Conservation (phyloP, 1,140 invertebrate genomes). For the Drosophila punjabiensis region DNA sequence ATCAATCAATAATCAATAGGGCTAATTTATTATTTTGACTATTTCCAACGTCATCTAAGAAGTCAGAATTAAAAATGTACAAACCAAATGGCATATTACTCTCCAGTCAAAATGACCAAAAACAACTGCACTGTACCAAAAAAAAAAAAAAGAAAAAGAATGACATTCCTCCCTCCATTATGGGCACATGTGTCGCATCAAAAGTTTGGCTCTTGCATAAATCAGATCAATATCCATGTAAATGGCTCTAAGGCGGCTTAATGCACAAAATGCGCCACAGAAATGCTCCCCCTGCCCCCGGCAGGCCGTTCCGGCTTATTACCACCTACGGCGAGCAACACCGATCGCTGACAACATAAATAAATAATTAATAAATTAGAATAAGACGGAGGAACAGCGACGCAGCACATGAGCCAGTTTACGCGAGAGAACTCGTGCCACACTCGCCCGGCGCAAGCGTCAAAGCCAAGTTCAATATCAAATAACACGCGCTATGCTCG, state of each 20-base stretch:
- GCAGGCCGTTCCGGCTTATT: slow-evolving; percentile 4
- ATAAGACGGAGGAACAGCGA: slow-evolving; percentile 56
- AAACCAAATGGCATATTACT: neutral
- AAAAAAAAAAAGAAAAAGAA: slow-evolving; percentile 26
- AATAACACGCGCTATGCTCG: no score
- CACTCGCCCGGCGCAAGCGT: no score
- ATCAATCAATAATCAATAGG: no score
- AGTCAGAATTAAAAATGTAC: neutral
- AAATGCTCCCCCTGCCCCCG: neutral
- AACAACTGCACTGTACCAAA: neutral
- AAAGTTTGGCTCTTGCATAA: slow-evolving; percentile 51
- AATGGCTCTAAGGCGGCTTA: slow-evolving; percentile 70
- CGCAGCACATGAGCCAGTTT: no score
- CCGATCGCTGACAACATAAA: slow-evolving; percentile 73
- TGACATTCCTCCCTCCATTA: slow-evolving; percentile 26
- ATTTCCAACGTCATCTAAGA: neutral
- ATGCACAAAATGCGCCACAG: slow-evolving; percentile 65
- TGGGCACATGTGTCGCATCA: slow-evolving; percentile 51
- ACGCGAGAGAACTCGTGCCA: no score
- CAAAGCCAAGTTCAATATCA: no score
- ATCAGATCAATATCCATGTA: slow-evolving; percentile 47
- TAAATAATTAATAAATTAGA: slow-evolving; percentile 76
- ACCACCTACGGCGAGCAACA: slow-evolving; percentile 54
- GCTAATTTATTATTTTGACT: no score
- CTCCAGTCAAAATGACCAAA: neutral